Percentiles rank a stretch among this genome's conserved stretches.
These are phyloP conservation scores for Latheticus oryzae DNA, from an alignment of 2,888 invertebrate genomes.

Conservation along the genomic window DNA sequence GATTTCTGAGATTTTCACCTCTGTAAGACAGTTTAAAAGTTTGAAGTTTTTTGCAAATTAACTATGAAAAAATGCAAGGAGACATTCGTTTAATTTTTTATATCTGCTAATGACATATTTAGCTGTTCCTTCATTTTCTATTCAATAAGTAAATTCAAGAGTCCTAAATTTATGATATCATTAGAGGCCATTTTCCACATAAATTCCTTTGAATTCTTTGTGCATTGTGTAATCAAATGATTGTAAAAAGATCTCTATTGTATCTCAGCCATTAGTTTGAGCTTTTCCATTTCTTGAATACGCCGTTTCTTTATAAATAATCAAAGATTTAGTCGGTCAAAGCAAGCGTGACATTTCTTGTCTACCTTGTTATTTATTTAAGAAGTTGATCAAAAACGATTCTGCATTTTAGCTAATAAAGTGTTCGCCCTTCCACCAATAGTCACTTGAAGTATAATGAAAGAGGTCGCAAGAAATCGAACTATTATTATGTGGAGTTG, in stretches of 20 bases:
- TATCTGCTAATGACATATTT: slow-evolving; percentile 2
- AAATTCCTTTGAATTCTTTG: slow-evolving; percentile 13
- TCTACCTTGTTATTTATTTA: too few relatives aligned
- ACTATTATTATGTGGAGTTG: too few relatives aligned
- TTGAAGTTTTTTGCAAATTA: slow-evolving; percentile 1
- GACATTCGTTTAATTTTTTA: slow-evolving; percentile 6
- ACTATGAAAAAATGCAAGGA: not conserved
- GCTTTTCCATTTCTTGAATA: slow-evolving; percentile 10
- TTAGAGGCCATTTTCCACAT: slow-evolving; percentile 26
- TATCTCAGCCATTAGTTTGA: slow-evolving; percentile 9
- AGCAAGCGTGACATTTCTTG: too few relatives aligned
- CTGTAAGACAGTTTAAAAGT: too few relatives aligned
- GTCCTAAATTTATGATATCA: slow-evolving; percentile 46
- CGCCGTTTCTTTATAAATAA: too few relatives aligned
- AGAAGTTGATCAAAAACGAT: too few relatives aligned
- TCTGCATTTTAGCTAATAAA: too few relatives aligned
- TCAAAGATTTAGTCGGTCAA: too few relatives aligned
- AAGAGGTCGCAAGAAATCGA: too few relatives aligned
- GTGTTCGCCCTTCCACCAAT: too few relatives aligned
- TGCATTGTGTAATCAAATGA: slow-evolving; percentile 10
- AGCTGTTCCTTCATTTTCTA: not conserved
- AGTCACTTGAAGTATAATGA: too few relatives aligned
- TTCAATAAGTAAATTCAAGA: slow-evolving; percentile 11
- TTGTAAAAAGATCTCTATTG: slow-evolving; percentile 18
- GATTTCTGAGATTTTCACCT: too few relatives aligned